Percentiles rank a stretch among this genome's conserved stretches.
Evolutionary conservation across 2,888 invertebrate genomes (phyloP).

Genomic region (Drosophila meridionalis): DNA sequence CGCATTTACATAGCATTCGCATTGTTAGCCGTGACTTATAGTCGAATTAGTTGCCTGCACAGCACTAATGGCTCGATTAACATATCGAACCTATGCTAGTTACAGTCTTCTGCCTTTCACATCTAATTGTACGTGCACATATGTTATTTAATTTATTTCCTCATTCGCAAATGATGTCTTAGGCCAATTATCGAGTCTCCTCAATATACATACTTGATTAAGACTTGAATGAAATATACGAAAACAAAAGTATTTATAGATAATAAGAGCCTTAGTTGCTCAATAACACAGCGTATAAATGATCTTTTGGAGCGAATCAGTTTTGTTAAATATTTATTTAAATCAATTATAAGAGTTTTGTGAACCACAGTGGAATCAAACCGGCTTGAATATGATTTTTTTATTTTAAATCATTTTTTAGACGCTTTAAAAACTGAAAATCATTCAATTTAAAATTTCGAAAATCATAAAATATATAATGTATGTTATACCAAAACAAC

Average conservation of each 20-base stretch:
- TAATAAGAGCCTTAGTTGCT: conserved; percentile 1
- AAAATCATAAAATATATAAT: too few relatives aligned
- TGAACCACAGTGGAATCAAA: background rate
- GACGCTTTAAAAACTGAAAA: background rate
- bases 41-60: conserved; percentile 4
- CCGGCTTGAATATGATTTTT: background rate
- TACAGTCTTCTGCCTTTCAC: background rate
- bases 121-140: background rate
- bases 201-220: conserved; percentile 9
- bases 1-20: conserved; percentile 39
- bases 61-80: conserved; percentile 25
- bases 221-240: conserved; percentile 8
- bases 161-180: conserved; percentile 9
- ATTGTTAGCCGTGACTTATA: conserved; percentile 51
- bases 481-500: too few relatives aligned
- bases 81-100: conserved; percentile 13
- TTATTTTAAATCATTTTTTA: background rate
- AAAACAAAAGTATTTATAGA: background rate
- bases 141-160: conserved; percentile 23
- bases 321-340: conserved; percentile 5
- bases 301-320: background rate
- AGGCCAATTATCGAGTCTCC: background rate
- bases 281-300: background rate
- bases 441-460: background rate
- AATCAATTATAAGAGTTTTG: background rate